phyloP scores from a whole-genome alignment of 2,113 vertebrate species.

The Xiphias gladius region DNA sequence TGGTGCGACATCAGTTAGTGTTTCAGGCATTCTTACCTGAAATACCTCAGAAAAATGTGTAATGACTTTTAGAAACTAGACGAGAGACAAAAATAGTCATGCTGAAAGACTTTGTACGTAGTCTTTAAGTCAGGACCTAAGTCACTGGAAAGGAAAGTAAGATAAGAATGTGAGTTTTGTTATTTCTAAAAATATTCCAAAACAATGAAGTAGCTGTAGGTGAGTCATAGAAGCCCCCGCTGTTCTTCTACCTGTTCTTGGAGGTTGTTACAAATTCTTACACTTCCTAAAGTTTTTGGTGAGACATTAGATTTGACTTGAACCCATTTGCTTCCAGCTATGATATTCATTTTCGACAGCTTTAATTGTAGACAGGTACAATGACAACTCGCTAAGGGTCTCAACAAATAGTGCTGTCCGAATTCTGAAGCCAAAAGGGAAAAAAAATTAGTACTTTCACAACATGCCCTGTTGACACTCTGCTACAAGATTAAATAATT shows the following conservation, averaged over 20 bases:
- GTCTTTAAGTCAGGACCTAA: slow-evolving; percentile 46
- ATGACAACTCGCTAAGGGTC: not conserved
- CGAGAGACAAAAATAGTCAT: slow-evolving; percentile 30
- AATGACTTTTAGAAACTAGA: slow-evolving; percentile 29
- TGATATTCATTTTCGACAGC: not conserved
- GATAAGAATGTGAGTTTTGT: slow-evolving; percentile 42
- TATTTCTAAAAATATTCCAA: slow-evolving; percentile 62
- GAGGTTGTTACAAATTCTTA: slow-evolving; percentile 41
- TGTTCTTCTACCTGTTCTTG: slow-evolving; percentile 29
- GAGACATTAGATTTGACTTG: slow-evolving; percentile 25
- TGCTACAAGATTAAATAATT: not conserved
- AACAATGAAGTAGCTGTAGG: slow-evolving; percentile 66
- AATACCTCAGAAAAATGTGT: slow-evolving; percentile 50
- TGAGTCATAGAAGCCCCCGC: slow-evolving; percentile 37
- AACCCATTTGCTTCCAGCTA: slow-evolving; percentile 36
- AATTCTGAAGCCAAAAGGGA: too few relatives aligned
- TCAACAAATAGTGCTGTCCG: not conserved
- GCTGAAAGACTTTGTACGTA: slow-evolving; percentile 16
- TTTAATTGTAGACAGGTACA: slow-evolving; percentile 22
- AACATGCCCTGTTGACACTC: not conserved
- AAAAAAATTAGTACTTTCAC: not conserved
- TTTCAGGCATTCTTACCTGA: slow-evolving; percentile 45
- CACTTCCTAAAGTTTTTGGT: slow-evolving; percentile 48
- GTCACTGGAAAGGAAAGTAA: slow-evolving; percentile 25
- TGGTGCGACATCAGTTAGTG: slow-evolving; percentile 9